Percentiles rank a stretch among this genome's conserved stretches.
phyloP scores from a whole-genome alignment of 2,888 invertebrate genomes.

The Agonopterix alstromeriana region DNA sequence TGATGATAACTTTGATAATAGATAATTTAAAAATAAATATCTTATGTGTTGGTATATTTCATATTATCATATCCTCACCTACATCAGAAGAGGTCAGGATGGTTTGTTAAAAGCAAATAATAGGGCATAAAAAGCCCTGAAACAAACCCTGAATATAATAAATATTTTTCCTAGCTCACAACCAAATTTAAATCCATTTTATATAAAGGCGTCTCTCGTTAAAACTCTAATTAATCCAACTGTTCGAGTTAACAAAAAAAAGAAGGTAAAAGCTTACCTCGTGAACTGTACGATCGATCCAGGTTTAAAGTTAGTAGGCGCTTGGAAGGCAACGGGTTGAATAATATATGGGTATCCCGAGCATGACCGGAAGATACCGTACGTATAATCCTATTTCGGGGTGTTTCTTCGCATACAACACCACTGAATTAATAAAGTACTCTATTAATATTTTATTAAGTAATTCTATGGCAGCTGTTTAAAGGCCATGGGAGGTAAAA shows the following conservation, averaged over 20 bases:
- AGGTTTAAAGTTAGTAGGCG: constrained; percentile 51
- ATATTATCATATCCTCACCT: too few relatives aligned
- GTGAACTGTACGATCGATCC: constrained; percentile 39
- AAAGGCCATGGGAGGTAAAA: too few relatives aligned
- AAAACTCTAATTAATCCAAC: too few relatives aligned
- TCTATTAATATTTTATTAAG: background rate
- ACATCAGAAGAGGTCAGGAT: too few relatives aligned
- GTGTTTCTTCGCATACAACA: constrained; percentile 37
- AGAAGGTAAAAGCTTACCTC: background rate
- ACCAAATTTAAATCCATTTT: background rate
- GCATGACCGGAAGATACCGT: constrained; percentile 40
- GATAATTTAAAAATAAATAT: too few relatives aligned
- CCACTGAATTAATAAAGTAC: constrained; percentile 13
- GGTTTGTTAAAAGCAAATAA: too few relatives aligned
- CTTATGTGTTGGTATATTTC: too few relatives aligned
- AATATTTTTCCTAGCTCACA: background rate
- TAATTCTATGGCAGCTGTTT: background rate
- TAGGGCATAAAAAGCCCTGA: too few relatives aligned
- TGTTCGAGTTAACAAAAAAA: background rate
- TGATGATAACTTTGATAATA: too few relatives aligned
- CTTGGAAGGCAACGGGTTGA: constrained; percentile 49
- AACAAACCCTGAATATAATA: background rate
- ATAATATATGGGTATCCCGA: constrained; percentile 54
- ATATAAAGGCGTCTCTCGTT: too few relatives aligned
- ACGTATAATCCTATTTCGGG: constrained; percentile 49